These are phyloP conservation scores for Hypercompe scribonia DNA, from an alignment of 2,888 invertebrate genomes.

Conservation along the genomic window DNA sequence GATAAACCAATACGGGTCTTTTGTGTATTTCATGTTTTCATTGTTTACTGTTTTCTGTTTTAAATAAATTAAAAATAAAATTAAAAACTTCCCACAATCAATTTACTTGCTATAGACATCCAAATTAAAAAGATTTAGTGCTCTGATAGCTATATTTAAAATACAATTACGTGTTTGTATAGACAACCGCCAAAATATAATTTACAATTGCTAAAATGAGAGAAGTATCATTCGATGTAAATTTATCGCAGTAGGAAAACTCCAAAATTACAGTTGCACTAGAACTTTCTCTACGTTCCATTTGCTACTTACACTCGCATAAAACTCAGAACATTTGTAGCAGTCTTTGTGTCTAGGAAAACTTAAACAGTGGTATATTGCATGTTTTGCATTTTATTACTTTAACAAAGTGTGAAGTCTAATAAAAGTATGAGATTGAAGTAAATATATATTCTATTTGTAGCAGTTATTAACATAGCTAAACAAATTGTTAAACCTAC, in stretches of 20 bases:
- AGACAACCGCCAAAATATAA: background rate
- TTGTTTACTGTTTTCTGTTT: too few species aligned
- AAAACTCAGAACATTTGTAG: constrained; percentile 2
- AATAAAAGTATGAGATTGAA: background rate
- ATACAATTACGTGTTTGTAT: background rate
- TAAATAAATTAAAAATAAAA: too few species aligned
- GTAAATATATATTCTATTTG: background rate
- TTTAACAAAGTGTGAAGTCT: too few species aligned
- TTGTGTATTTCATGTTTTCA: too few species aligned
- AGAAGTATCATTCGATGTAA: constrained; percentile 22
- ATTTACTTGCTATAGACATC: too few species aligned
- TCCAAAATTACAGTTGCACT: constrained; percentile 35
- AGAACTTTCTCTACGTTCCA: constrained; percentile 39
- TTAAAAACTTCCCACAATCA: too few species aligned
- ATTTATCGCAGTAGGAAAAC: constrained; percentile 40
- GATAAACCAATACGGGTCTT: too few species aligned
- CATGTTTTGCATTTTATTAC: background rate
- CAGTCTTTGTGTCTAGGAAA: constrained; percentile 10
- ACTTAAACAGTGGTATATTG: constrained; percentile 22
- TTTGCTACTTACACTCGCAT: constrained; percentile 11
- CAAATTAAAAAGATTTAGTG: too few species aligned
- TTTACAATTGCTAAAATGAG: background rate
- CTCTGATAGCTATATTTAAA: too few species aligned
- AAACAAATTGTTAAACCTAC: too few species aligned
- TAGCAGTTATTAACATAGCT: too few species aligned